A percentile compares a stretch with the other conserved stretches of the same genome.
Conservation (phyloP, 37 sponge, comb jelly and placozoan species). For the Tethya wilhelma region DNA sequence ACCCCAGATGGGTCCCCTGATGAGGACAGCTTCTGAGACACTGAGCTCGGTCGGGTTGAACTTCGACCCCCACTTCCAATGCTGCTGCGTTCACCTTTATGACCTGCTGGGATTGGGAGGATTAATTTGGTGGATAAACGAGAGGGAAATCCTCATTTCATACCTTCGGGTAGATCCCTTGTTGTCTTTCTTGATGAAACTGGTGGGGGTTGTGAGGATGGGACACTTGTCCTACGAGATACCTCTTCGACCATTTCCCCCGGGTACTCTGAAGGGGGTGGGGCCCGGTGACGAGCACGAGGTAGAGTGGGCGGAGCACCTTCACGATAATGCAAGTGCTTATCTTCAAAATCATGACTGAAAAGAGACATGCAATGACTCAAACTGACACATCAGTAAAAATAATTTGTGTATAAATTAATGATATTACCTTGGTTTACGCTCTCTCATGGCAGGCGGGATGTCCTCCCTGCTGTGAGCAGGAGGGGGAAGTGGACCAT, state of each 20-base stretch:
- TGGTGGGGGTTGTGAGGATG: neutral
- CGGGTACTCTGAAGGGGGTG: neutral
- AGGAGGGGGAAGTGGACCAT: conserved; percentile 1
- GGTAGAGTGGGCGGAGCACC: neutral
- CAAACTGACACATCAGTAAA: neutral
- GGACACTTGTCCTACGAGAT: neutral
- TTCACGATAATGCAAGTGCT: neutral
- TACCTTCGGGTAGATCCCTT: conserved; percentile 16
- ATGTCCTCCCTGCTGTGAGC: conserved; percentile 3
- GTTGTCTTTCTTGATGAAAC: neutral
- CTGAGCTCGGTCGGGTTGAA: too few relatives aligned
- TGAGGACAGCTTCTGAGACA: too few relatives aligned
- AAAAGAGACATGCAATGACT: neutral
- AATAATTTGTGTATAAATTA: too few relatives aligned
- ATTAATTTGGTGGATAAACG: too few relatives aligned
- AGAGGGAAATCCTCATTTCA: too few relatives aligned
- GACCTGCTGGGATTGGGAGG: too few relatives aligned
- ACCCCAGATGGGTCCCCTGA: too few relatives aligned
- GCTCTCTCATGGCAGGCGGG: conserved; percentile 25
- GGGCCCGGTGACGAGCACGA: neutral
- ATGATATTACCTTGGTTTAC: conserved; percentile 28
- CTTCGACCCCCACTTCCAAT: too few relatives aligned
- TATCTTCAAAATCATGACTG: neutral
- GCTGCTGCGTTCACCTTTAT: too few relatives aligned
- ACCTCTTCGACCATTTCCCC: conserved; percentile 5